Percentiles rank a stretch among this genome's conserved stretches.
Evolutionary conservation across 2,797 vertebrate genomes (phyloP).

Genomic region (Distichodus sexfasciatus): DNA sequence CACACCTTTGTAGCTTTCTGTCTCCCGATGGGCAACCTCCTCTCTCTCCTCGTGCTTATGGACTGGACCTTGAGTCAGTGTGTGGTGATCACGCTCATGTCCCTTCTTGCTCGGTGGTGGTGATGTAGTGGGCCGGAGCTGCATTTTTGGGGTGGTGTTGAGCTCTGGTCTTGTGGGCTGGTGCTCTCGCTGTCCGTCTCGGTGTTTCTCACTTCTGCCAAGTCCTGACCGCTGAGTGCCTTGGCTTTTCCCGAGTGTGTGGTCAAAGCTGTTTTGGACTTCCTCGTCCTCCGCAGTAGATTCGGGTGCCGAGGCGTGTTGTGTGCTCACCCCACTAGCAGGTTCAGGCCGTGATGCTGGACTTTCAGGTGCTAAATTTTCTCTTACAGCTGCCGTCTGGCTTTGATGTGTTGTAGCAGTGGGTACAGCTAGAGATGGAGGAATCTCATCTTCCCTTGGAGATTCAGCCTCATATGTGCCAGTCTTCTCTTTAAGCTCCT

Average conservation of each 20-base stretch:
- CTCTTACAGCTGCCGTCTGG: slow-evolving; percentile 43
- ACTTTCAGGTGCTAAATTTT: slow-evolving; percentile 41
- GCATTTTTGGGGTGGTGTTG: slow-evolving; percentile 59
- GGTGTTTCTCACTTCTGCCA: neutral
- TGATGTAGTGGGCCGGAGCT: slow-evolving; percentile 69
- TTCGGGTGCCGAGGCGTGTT: slow-evolving; percentile 17
- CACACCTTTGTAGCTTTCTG: slow-evolving; percentile 41
- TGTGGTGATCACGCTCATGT: slow-evolving; percentile 59
- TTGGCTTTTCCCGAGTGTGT: slow-evolving; percentile 32
- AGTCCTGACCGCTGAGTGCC: neutral
- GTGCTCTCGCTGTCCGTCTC: neutral
- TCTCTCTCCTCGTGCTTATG: slow-evolving; percentile 59
- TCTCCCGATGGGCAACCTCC: slow-evolving; percentile 59
- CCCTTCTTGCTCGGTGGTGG: slow-evolving; percentile 62
- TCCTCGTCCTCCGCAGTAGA: slow-evolving; percentile 29
- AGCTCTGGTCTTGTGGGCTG: slow-evolving; percentile 45
- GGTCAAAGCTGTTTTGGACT: slow-evolving; percentile 27
- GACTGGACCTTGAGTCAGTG: slow-evolving; percentile 63
- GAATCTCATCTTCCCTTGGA: slow-evolving; percentile 30
- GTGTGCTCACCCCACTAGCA: slow-evolving; percentile 38
- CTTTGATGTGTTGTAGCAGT: slow-evolving; percentile 38
- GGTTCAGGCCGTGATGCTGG: slow-evolving; percentile 44
- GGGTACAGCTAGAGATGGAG: slow-evolving; percentile 25
- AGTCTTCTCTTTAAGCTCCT: slow-evolving; percentile 53
- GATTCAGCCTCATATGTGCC: slow-evolving; percentile 36